A percentile compares a stretch with the other conserved stretches of the same genome.
These are phyloP conservation scores for Anoplolepis gracilipes DNA, from an alignment of 1,140 invertebrate genomes.

Conservation along the genomic window DNA sequence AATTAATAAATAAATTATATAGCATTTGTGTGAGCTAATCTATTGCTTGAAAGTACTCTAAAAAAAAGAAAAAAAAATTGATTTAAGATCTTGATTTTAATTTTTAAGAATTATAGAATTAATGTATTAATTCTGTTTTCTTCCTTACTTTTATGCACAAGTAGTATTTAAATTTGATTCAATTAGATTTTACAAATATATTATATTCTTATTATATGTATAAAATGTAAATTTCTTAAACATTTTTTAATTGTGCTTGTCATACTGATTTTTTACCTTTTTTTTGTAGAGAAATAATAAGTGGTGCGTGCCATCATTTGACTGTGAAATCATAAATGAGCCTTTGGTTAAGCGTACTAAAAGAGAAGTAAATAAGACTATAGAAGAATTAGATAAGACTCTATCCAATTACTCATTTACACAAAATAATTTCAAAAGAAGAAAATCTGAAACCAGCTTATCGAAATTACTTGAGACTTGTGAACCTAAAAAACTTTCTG, in stretches of 20 bases:
- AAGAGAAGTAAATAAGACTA: no score
- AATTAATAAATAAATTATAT: no score
- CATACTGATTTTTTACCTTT: not conserved
- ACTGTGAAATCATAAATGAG: not conserved
- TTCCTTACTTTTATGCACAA: not conserved
- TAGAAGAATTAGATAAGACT: not conserved
- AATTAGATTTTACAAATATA: not conserved
- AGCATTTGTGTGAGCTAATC: no score
- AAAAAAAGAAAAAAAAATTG: no score
- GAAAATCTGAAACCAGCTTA: conserved; percentile 68
- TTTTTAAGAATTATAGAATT: not conserved
- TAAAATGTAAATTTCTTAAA: not conserved
- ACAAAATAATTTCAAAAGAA: conserved; percentile 42
- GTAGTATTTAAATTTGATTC: not conserved
- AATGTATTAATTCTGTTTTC: not conserved
- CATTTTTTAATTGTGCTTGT: not conserved
- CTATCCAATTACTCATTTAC: not conserved
- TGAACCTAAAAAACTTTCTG: conserved; percentile 76
- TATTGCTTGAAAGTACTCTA: no score
- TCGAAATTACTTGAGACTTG: conserved; percentile 77
- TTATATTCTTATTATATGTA: not conserved
- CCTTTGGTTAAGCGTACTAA: not conserved
- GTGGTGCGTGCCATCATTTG: conserved; percentile 67
- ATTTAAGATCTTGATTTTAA: no score
- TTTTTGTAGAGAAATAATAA: conserved; percentile 50